phyloP scores from a whole-genome alignment of 2,888 invertebrate genomes.

The Anoplius nigerrimus region DNA sequence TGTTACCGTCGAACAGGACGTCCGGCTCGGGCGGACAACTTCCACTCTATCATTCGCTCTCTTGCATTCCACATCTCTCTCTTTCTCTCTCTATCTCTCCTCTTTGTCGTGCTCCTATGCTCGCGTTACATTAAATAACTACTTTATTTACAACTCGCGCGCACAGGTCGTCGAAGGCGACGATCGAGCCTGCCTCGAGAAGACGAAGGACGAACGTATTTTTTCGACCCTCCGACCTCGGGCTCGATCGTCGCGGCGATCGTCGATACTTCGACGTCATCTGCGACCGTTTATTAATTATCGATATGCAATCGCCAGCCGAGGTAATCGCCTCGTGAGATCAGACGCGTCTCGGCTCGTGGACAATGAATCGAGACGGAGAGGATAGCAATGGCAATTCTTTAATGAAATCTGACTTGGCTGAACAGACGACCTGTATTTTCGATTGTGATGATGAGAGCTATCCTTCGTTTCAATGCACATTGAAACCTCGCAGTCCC shows the following conservation, averaged over 20 bases:
- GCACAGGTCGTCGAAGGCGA: conserved; percentile 41
- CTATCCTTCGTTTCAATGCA: no score
- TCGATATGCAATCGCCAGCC: conserved; percentile 1
- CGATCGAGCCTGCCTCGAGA: conserved; percentile 28
- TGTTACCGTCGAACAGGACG: background rate
- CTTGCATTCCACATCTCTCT: conserved; percentile 32
- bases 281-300: conserved; percentile 1
- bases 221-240: no score
- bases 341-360: no score
- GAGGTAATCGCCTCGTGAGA: no score
- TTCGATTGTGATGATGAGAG: no score
- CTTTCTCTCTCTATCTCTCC: conserved; percentile 3
- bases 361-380: no score
- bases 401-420: no score
- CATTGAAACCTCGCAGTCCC: no score
- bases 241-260: conserved; percentile 20
- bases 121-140: conserved; percentile 59
- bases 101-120: conserved; percentile 5
- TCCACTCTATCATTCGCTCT: conserved; percentile 28
- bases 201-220: background rate
- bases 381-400: no score
- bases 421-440: no score
- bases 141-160: conserved; percentile 66
- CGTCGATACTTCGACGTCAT: background rate
- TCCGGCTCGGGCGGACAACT: background rate